Base-by-base conservation (phyloP, 2,888 invertebrate genomes). In the Hecatera dysodea region DNA sequence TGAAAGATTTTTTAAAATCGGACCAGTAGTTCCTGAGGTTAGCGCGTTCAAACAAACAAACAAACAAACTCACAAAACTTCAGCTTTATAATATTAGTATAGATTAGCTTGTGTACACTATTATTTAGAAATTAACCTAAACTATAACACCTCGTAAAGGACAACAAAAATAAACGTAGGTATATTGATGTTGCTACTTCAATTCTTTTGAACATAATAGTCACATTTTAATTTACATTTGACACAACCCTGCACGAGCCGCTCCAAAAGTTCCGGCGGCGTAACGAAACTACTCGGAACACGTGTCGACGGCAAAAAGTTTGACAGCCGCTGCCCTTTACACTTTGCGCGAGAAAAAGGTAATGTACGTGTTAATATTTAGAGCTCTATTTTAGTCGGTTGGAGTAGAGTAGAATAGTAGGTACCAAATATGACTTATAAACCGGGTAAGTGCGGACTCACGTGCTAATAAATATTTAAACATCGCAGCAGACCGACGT, bases 251-350 rank as follows among this genome's bases (percentile, higher is more conserved):
- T 50, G 27, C 17, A 70, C 4, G n/a, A n/a, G 29, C 19, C 4
- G 55, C 60, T 52, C 12, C 36, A 72, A 72, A 52, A 78, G 50
- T 33, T 57, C 48, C n/a, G 11, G 8, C n/a, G 11, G 8, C 57
- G 50, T 52, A 46, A 75, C 78, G 17, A 57, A 75, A 78, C 62
- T 78, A 62, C 50, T 42, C 12, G 39, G n/a, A 78, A 75, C 72
- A 78, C 78, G 62, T 75, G 72, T 62, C 29, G 48, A 15, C 17
- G 44, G 60, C 27, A 71, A 71, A 78, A 71, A 75, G 27, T 75
- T 78, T 75, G 72, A 72, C 72, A 78, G 22, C 29, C 72, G 3
- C 62, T 72, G 78, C 52, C 75, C 52, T 78, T 62, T 48, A 52
- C 72, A 62, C 44, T 55, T 27, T 60, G n/a, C 27, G 33, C 76